These are phyloP conservation scores for Psettodes erumei DNA, from an alignment of 2,113 vertebrate species.

Conservation along the genomic window DNA sequence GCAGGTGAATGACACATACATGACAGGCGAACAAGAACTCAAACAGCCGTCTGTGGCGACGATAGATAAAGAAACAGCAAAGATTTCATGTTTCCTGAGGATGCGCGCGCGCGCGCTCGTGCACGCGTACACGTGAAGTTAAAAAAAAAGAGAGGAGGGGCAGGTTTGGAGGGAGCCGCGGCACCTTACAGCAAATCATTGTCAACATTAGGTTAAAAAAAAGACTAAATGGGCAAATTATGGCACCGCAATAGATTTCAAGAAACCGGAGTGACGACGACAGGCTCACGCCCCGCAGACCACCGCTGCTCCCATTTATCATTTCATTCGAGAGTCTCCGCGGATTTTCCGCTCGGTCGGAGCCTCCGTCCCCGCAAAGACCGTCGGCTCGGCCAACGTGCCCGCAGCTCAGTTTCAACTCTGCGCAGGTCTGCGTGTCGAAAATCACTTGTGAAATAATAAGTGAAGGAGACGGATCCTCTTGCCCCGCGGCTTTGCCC, in stretches of 20 bases:
- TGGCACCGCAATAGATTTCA: conserved; percentile 6
- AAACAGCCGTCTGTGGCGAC: conserved; percentile 24
- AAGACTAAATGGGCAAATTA: conserved; percentile 1
- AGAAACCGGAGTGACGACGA: background rate
- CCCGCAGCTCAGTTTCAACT: conserved; percentile 11
- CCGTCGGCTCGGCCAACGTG: too few relatives aligned
- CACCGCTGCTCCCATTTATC: conserved; percentile 19
- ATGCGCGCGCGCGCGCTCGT: background rate
- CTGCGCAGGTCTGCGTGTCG: conserved; percentile 1
- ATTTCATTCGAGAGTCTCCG: conserved; percentile 35
- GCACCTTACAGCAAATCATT: conserved; percentile 10
- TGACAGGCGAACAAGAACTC: conserved; percentile 31
- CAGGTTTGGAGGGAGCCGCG: conserved; percentile 16
- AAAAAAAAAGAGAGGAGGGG: background rate
- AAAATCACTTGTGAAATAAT: conserved; percentile 38
- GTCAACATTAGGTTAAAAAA: conserved; percentile 16
- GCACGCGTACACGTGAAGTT: conserved; percentile 19
- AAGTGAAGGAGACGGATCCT: background rate
- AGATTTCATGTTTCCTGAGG: conserved; percentile 7
- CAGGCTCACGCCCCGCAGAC: conserved; percentile 3
- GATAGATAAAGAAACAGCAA: conserved; percentile 35
- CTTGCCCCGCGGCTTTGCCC: background rate
- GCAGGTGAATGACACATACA: conserved; percentile 47
- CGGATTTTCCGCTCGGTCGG: conserved; percentile 51
- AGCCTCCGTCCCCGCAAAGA: conserved; percentile 36